Evolutionary conservation across 2,888 invertebrate species (phyloP).

Genomic region (Encarsia formosa): DNA sequence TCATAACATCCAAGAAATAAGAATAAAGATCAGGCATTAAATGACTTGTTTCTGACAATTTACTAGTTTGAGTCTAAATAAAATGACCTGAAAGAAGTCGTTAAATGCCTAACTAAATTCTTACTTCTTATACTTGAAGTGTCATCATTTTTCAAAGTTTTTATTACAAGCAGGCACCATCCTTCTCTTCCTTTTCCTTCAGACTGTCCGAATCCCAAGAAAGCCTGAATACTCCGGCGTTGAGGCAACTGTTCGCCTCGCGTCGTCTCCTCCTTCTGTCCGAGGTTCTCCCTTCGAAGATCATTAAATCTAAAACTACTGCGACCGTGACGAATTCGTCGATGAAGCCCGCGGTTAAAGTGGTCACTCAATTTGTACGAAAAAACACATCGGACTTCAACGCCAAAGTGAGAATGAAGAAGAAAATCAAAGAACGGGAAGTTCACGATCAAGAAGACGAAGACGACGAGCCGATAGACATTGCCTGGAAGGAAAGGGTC

Average conservation of each 20-base stretch:
- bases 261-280: conserved; percentile 16
- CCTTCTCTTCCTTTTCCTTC: conserved; percentile 1
- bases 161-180: no score
- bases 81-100: no score
- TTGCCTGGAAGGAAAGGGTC: conserved; percentile 37
- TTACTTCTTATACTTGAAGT: no score
- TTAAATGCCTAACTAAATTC: no score
- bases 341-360: background rate
- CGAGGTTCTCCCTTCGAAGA: conserved; percentile 20
- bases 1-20: no score
- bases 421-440: background rate
- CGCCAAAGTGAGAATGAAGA: background rate
- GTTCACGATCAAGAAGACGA: background rate
- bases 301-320: conserved; percentile 3
- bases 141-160: no score
- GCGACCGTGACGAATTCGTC: no score
- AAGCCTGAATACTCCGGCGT: conserved; percentile 3
- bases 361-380: background rate
- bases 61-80: no score
- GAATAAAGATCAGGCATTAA: no score
- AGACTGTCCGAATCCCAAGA: conserved; percentile 13
- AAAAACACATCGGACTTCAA: no score
- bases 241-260: conserved; percentile 13
- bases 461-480: background rate
- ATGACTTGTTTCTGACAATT: no score